A percentile compares a stretch with the other conserved stretches of the same genome.
Conservation (phyloP, 2,113 vertebrate species). For the Pipra filicauda region DNA sequence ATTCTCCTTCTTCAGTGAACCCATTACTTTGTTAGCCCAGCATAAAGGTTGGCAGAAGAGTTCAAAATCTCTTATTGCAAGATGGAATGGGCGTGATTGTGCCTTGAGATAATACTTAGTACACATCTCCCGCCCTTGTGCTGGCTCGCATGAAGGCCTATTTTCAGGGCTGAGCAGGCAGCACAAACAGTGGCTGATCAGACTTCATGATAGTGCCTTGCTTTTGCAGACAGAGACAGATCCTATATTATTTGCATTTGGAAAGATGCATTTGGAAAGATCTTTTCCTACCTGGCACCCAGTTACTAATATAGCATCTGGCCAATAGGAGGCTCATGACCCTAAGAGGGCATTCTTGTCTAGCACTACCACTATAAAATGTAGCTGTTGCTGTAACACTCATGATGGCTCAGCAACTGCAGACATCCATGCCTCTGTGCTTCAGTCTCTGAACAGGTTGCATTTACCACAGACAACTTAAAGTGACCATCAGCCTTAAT, state of each 20-base stretch:
- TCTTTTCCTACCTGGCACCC: background rate
- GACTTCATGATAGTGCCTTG: background rate
- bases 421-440: background rate
- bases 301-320: background rate
- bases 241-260: background rate
- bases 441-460: background rate
- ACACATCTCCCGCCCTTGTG: background rate
- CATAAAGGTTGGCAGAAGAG: background rate
- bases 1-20: background rate
- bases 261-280: background rate
- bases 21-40: background rate
- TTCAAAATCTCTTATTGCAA: background rate
- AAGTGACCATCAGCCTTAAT: background rate
- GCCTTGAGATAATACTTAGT: background rate
- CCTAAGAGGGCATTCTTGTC: background rate
- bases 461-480: background rate
- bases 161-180: background rate
- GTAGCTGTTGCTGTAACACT: background rate
- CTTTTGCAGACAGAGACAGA: background rate
- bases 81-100: fast-evolving
- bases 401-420: background rate
- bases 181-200: background rate
- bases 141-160: background rate
- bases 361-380: background rate
- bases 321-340: background rate